Evolutionary conservation across 2,113 vertebrate genomes (phyloP).

Genomic region (Cyanistes caeruleus): DNA sequence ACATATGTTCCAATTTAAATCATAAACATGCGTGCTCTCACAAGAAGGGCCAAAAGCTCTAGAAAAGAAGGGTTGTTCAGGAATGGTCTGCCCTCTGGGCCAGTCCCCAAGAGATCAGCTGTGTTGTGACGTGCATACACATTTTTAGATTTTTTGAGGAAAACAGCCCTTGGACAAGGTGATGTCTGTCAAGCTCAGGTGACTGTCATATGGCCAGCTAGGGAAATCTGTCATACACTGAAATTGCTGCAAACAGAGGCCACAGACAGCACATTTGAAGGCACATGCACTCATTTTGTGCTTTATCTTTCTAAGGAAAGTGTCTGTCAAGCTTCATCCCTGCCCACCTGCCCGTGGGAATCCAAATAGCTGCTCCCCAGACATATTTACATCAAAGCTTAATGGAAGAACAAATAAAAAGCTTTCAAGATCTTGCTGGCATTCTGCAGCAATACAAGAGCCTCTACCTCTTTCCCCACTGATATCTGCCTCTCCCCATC

Average conservation of each 20-base stretch:
- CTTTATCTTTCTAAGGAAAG: background rate
- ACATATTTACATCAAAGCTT: background rate
- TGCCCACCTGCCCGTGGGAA: background rate
- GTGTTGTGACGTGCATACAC: background rate
- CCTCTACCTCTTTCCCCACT: background rate
- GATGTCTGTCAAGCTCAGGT: background rate
- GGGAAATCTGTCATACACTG: too few species aligned
- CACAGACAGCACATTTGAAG: background rate
- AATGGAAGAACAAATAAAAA: background rate
- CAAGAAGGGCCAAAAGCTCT: background rate
- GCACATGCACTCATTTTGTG: rapidly evolving
- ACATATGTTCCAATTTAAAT: background rate
- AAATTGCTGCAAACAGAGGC: background rate
- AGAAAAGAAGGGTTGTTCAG: background rate
- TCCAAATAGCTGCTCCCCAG: background rate
- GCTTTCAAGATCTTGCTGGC: background rate
- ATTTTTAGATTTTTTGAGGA: background rate
- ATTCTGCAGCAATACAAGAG: background rate
- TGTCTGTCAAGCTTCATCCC: background rate
- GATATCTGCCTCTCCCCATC: background rate
- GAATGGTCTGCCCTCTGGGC: background rate
- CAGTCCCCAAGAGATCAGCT: background rate
- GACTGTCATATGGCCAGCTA: background rate
- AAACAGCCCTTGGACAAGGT: background rate
- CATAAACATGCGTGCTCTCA: background rate